Evolutionary conservation across 2,888 invertebrate genomes (phyloP).

Genomic region (Anoplius nigerrimus): DNA sequence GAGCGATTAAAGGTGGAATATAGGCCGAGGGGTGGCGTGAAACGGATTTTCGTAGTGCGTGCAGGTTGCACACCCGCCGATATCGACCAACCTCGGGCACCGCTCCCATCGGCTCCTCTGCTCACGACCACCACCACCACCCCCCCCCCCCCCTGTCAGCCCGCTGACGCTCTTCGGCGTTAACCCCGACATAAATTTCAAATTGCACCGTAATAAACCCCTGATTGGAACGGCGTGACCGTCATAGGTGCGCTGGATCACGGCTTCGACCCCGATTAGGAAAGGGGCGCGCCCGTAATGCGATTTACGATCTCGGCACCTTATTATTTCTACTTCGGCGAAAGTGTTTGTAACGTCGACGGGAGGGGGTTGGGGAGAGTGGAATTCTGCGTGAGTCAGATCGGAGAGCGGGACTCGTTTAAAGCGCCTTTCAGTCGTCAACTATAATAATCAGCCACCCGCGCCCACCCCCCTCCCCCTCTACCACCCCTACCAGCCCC

Average conservation of each 20-base stretch:
- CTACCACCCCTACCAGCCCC: neutral
- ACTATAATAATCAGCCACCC: too few species aligned
- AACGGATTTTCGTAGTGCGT: slow-evolving; percentile 16
- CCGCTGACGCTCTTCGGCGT: neutral
- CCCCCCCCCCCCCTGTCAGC: neutral
- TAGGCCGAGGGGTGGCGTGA: slow-evolving; percentile 15
- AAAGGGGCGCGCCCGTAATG: slow-evolving; percentile 28
- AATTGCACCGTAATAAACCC: slow-evolving; percentile 67
- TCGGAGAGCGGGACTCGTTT: too few species aligned
- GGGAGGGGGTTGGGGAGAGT: too few species aligned
- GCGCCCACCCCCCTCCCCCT: too few species aligned
- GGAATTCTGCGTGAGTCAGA: too few species aligned
- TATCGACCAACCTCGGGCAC: slow-evolving; percentile 10
- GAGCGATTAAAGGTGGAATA: neutral
- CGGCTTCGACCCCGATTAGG: slow-evolving; percentile 36
- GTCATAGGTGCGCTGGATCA: slow-evolving; percentile 5
- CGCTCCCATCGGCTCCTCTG: neutral
- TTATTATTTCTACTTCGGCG: slow-evolving; percentile 38
- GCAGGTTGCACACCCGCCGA: slow-evolving; percentile 13
- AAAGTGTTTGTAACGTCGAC: too few species aligned
- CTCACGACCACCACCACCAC: neutral
- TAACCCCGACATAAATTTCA: slow-evolving; percentile 65
- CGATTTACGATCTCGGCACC: slow-evolving; percentile 55
- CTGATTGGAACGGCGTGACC: slow-evolving; percentile 59
- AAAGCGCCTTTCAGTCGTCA: too few species aligned